Percentiles rank a stretch among this genome's conserved stretches.
Evolutionary conservation across 2,797 vertebrate species (phyloP).

Genomic region (Sciurus carolinensis): DNA sequence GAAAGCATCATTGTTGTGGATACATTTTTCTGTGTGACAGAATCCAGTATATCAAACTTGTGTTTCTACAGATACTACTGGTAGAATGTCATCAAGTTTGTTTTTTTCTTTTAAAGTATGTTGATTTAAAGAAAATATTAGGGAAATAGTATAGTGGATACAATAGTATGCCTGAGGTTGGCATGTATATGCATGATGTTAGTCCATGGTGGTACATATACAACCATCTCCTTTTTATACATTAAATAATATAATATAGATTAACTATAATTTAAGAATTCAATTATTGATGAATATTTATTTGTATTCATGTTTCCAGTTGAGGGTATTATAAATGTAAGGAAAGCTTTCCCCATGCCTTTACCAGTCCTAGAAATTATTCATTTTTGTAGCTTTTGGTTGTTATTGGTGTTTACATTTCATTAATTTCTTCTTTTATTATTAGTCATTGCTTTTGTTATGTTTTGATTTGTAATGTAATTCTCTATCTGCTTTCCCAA

Average conservation of each 20-base stretch:
- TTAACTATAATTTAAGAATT: not conserved
- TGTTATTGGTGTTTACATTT: not conserved
- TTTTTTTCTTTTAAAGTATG: not conserved
- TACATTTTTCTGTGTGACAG: not conserved
- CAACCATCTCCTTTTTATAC: not conserved
- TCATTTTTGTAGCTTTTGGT: not conserved
- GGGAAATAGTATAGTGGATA: not conserved
- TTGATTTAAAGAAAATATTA: not conserved
- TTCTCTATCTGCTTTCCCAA: not conserved
- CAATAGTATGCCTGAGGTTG: not conserved
- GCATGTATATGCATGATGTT: not conserved
- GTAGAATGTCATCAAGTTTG: not conserved
- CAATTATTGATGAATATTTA: not conserved
- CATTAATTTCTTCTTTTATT: not conserved
- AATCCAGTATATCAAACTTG: not conserved
- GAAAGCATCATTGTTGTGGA: not conserved
- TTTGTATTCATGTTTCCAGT: not conserved
- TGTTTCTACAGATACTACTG: not conserved
- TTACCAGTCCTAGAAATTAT: not conserved
- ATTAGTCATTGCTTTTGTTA: constrained; percentile 7
- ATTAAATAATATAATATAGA: not conserved
- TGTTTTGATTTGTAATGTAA: not conserved
- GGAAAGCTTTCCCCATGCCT: not conserved
- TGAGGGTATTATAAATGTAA: not conserved
- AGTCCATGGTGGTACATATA: not conserved